A percentile compares a stretch with the other conserved stretches of the same genome.
phyloP scores from a whole-genome alignment of 2,797 vertebrate genomes.

The Ibycter americanus region DNA sequence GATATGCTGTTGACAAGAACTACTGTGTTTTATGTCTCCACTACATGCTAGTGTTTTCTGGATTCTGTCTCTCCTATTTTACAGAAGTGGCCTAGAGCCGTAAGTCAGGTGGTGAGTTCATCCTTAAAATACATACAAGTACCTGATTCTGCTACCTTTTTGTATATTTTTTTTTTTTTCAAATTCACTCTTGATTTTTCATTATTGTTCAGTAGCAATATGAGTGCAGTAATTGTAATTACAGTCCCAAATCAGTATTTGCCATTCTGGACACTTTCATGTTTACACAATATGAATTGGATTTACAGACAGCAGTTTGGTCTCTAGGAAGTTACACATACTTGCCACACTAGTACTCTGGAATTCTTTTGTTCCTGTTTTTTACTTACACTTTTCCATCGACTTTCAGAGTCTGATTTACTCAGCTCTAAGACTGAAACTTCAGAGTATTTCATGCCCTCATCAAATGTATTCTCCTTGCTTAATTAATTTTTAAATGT shows the following conservation, averaged over 20 bases:
- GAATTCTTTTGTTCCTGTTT: background rate
- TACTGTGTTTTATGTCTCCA: constrained; percentile 51
- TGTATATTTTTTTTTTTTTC: background rate
- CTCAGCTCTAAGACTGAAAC: background rate
- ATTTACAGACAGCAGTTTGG: background rate
- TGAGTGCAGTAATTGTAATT: constrained; percentile 33
- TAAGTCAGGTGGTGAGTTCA: constrained; percentile 8
- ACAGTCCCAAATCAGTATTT: constrained; percentile 24
- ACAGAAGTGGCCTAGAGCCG: background rate
- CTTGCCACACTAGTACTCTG: background rate
- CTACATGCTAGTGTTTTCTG: constrained; percentile 1
- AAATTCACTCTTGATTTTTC: background rate
- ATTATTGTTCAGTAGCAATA: background rate
- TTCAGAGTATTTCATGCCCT: constrained; percentile 21
- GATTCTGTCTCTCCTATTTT: constrained; percentile 3
- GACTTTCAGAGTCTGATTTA: background rate
- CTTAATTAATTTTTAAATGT: constrained; percentile 50
- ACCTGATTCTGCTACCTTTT: background rate
- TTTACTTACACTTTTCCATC: background rate
- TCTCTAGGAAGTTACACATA: background rate
- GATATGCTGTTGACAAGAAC: constrained; percentile 45
- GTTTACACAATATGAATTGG: constrained; percentile 54
- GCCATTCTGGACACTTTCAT: background rate
- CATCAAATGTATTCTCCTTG: constrained; percentile 8
- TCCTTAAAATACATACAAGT: constrained; percentile 1